phyloP scores from a whole-genome alignment of 1,140 invertebrate genomes.

The Euschistus heros region DNA sequence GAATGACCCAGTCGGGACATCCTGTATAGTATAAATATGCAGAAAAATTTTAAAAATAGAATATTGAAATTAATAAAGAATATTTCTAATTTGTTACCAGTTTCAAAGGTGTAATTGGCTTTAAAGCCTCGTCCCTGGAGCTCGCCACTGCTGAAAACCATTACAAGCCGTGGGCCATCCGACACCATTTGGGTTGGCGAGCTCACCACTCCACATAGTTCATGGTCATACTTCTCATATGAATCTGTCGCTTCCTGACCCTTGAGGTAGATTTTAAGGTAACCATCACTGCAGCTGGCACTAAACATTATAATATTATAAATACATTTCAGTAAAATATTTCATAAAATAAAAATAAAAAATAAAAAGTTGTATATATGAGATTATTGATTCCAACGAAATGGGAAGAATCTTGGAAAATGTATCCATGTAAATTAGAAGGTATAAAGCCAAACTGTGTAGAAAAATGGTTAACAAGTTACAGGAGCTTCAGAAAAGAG shows the following conservation, averaged over 20 bases:
- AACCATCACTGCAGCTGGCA: conserved; percentile 71
- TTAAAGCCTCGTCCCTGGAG: conserved; percentile 83
- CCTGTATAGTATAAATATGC: too few species aligned
- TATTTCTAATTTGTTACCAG: conserved; percentile 42
- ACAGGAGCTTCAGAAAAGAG: too few species aligned
- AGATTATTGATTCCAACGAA: background rate
- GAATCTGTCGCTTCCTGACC: conserved; percentile 86
- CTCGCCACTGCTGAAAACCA: conserved; percentile 86
- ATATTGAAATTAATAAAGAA: background rate
- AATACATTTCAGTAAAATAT: background rate
- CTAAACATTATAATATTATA: background rate
- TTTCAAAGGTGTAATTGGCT: conserved; percentile 80
- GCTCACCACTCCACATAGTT: conserved; percentile 70
- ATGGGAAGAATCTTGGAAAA: too few species aligned
- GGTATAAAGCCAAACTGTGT: too few species aligned
- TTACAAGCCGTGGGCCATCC: conserved; percentile 82
- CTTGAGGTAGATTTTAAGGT: conserved; percentile 81
- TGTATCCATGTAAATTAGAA: too few species aligned
- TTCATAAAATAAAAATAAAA: background rate
- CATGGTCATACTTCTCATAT: conserved; percentile 85
- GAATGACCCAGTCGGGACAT: too few species aligned
- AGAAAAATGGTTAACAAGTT: too few species aligned
- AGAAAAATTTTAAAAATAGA: too few species aligned
- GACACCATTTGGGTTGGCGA: conserved; percentile 48
- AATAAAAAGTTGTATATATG: background rate